Evolutionary conservation across 1,140 invertebrate genomes (phyloP), one percentile per base, ranked within the genome.

Genomic region (Arion vulgaris): DNA sequence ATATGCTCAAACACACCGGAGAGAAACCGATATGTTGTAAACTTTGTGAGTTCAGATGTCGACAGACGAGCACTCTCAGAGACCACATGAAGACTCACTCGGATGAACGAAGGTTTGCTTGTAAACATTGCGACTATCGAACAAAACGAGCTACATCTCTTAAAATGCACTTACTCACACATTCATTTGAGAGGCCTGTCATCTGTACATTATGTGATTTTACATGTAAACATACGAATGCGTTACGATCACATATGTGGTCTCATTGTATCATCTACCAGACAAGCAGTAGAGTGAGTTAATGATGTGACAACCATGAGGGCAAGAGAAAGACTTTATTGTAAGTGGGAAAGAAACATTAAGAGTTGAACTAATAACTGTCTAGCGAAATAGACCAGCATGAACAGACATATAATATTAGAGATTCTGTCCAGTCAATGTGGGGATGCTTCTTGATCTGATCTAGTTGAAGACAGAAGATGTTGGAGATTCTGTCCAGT

Each of bases 221-320:
- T 32, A 73, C 71, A 17, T 73, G 71, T 26, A 73, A 73, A 26
- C 71, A 73, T 41, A 49, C 41, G 38, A 73, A 73, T 39, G 71
- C 71, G 7, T 38, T 73, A 11, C 39, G 71, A 23, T 73, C 71
- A 5, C 71, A 73, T 26, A 73, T 73, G 71, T 23, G 41, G 1
- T 73, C 71, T 39, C 71, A 73, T 73, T 7, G 36, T 36, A 73
- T 73, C 7, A 57, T 2, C 53, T 57, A 23, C 19, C 41, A 45
- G 41, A 45, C 41, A 7, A 45, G 41, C 41, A 45, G 41, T 7
- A 45, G 15, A 5, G 41, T 45, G 41, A 7, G 41, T 7, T 15
- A 5, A 7, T 5, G 41, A 15, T 45, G 41, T 45, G 41, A 45
- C 5, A 45, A 15, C 15, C 15, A 15, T 45, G 41, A n/a, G n/a